Evolutionary conservation across 2,888 invertebrate genomes (phyloP), one percentile per base, ranked within the genome.

Genomic region (Danaus chrysippus): DNA sequence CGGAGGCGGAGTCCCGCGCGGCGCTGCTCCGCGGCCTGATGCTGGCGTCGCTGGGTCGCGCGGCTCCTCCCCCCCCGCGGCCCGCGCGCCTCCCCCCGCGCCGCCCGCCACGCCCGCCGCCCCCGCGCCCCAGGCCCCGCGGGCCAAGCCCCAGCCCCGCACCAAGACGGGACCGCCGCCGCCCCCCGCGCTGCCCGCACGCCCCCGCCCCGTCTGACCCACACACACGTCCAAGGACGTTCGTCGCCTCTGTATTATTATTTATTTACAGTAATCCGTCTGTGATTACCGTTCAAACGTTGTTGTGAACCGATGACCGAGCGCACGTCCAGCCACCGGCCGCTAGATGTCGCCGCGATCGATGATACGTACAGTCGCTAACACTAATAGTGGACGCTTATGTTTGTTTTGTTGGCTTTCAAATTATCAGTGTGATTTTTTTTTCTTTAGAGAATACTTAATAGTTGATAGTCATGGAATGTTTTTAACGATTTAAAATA

Each of bases 401-500:
- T 77, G 86, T 87, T 86, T 85, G 84, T 87, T 88, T 86, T 83
- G 86, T 88, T 87, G 84, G 86, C 88, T 89, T 88, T 84, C 84
- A 72, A 87, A 88, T 85, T 87, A 87, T 87, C 85, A 76, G 90
- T 87, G 90, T 89, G 89, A 82, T 86, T 88, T 86, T 77, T 76
- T 86, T 87, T 83, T 77, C 78, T 71, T 78, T 85, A 86, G 84
- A 78, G 77, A 79, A 69, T 71, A 72, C 64, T 74, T 78, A 75
- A 84, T 85, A 87, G 82, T 74, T 78, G 75, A 84, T 85, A 87
- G 82, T 79, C 81, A 85, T 84, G 87, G 84, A 88, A 85, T 87
- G 86, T 87, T 89, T 84, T 81, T 77, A 82, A 80, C 78, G 75
- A 83, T 79, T 78, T 74, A 76, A 79, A 75, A 74, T 75, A 75